phyloP scores from a whole-genome alignment of 2,797 vertebrate species.

The Sebastes glaucus region DNA sequence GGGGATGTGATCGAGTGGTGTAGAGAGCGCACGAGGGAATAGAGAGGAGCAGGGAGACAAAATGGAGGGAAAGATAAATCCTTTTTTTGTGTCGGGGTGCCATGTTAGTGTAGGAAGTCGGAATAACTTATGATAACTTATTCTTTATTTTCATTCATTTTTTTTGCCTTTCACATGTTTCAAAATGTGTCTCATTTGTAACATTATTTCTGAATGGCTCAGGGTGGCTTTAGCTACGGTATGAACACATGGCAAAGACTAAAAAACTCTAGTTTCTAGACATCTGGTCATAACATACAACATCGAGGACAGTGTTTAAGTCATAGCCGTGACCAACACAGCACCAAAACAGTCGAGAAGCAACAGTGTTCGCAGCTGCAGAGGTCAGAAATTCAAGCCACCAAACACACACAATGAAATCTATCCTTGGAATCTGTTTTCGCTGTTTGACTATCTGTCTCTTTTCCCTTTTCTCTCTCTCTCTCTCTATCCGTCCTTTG shows the following conservation, averaged over 20 bases:
- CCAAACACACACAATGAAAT: constrained; percentile 51
- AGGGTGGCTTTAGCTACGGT: constrained; percentile 15
- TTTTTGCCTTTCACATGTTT: background rate
- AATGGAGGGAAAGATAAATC: constrained; percentile 41
- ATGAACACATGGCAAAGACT: constrained; percentile 23
- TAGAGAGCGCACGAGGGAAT: constrained; percentile 21
- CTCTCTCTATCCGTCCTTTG: background rate
- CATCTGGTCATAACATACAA: constrained; percentile 23
- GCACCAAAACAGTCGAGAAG: constrained; percentile 31
- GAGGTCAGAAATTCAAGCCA: constrained; percentile 48
- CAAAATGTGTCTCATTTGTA: constrained; percentile 1
- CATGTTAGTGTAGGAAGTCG: constrained; percentile 1
- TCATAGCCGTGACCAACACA: background rate
- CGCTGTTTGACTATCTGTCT: background rate
- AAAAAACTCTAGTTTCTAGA: constrained; percentile 5
- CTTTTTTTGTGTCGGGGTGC: constrained; percentile 32
- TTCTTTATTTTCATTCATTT: constrained; percentile 8
- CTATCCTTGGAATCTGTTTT: constrained; percentile 36
- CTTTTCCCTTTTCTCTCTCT: background rate
- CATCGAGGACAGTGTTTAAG: constrained; percentile 3
- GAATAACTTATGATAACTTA: constrained; percentile 4
- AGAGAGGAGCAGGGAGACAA: constrained; percentile 37
- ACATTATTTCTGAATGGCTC: background rate
- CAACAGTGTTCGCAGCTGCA: constrained; percentile 39
- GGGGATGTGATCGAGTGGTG: constrained; percentile 53